phyloP scores from a whole-genome alignment of 2,113 vertebrate species.

The Tonatia bakeri region DNA sequence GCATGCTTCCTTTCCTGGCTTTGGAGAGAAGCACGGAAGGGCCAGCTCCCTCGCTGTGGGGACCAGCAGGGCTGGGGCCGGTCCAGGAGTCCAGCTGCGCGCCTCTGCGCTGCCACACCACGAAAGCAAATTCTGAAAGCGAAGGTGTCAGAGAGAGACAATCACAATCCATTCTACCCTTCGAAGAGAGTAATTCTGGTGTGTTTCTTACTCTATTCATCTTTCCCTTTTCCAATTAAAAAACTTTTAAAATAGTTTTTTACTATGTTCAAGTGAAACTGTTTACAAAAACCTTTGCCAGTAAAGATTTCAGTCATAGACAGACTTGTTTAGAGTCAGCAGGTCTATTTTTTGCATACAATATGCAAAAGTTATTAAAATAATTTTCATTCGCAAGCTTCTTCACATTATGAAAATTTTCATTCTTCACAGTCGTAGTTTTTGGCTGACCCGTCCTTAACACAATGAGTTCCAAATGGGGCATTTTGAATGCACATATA shows the following conservation, averaged over 20 bases:
- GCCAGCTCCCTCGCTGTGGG: rapidly evolving
- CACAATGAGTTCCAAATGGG: neutral
- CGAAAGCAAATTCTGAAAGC: neutral
- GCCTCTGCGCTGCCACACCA: neutral
- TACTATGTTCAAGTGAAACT: neutral
- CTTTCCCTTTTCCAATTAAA: neutral
- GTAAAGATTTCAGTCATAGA: neutral
- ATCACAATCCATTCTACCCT: neutral
- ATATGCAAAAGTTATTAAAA: neutral
- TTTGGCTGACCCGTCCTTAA: neutral
- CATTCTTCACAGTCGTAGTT: neutral
- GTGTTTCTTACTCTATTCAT: neutral
- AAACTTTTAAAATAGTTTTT: neutral
- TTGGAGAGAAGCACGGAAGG: neutral
- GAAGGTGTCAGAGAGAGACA: neutral
- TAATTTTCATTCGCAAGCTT: neutral
- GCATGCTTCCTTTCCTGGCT: neutral
- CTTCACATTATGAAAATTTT: neutral
- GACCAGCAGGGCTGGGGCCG: neutral
- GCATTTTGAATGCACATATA: neutral
- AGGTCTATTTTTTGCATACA: neutral
- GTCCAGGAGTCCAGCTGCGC: neutral
- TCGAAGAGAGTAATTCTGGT: neutral
- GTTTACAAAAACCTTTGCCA: neutral
- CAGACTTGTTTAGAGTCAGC: neutral